A percentile compares a stretch with the other conserved stretches of the same genome.
Evolutionary conservation across 37 sponge, comb jelly and placozoan genomes (phyloP).

Genomic region (Beroe forskalii): DNA sequence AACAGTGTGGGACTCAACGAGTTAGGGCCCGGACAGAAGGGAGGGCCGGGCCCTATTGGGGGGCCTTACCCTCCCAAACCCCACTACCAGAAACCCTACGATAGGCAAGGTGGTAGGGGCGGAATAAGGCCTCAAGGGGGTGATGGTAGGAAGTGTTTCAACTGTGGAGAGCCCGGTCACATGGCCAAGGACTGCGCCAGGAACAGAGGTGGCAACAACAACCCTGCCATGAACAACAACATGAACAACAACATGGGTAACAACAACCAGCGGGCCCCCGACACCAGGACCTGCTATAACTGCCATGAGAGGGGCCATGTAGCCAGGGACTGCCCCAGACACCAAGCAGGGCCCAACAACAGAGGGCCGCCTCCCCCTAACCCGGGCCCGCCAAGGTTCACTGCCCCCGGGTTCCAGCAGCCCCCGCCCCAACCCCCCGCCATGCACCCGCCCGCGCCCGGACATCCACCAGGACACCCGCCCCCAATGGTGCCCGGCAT

Average conservation of each 20-base stretch:
- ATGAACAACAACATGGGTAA: too few relatives aligned
- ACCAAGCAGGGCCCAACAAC: neutral
- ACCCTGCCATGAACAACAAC: neutral
- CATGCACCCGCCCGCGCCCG: neutral
- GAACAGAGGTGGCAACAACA: neutral
- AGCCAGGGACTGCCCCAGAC: constrained; percentile 23
- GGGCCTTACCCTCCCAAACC: constrained; percentile 13
- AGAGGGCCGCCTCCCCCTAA: neutral
- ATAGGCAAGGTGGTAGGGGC: constrained; percentile 17
- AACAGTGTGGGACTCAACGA: constrained; percentile 66
- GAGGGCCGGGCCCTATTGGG: neutral
- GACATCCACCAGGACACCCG: constrained; percentile 28
- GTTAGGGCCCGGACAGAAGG: constrained; percentile 17
- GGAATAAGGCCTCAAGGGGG: neutral
- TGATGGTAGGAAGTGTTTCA: constrained; percentile 50
- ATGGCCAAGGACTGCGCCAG: constrained; percentile 53
- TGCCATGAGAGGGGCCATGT: constrained; percentile 52
- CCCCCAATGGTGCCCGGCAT: constrained; percentile 46
- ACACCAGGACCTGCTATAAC: constrained; percentile 31
- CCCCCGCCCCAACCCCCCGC: constrained; percentile 16
- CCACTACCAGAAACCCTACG: constrained; percentile 65
- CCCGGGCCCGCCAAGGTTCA: neutral
- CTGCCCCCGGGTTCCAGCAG: constrained; percentile 4
- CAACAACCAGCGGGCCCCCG: neutral
- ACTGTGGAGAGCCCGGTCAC: constrained; percentile 35